A percentile compares a stretch with the other conserved stretches of the same genome.
Conservation (phyloP, 2,113 vertebrate genomes). For the Maccullochella peelii region DNA sequence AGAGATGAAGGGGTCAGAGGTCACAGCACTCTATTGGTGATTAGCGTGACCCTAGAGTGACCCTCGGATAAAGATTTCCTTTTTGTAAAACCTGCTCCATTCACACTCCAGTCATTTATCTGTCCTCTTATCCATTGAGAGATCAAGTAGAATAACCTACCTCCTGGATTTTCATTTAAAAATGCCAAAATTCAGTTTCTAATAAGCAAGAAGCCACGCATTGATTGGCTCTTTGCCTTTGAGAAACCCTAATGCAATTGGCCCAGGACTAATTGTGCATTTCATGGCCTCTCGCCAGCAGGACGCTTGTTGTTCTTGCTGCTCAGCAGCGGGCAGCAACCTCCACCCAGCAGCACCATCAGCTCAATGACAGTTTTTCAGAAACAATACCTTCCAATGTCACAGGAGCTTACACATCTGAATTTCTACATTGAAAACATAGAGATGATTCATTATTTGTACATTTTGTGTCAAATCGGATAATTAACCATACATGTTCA, state of each 20-base stretch:
- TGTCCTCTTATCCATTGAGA: not conserved
- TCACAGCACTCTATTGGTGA: slow-evolving; percentile 18
- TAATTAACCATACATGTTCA: not conserved
- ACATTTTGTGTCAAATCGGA: not conserved
- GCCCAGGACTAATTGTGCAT: slow-evolving; percentile 69
- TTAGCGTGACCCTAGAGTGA: slow-evolving; percentile 36
- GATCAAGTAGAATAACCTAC: not conserved
- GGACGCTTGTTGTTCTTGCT: slow-evolving; percentile 31
- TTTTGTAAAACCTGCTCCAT: slow-evolving; percentile 8
- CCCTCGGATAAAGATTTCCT: slow-evolving; percentile 3
- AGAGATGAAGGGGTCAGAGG: slow-evolving; percentile 26
- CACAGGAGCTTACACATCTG: slow-evolving; percentile 13
- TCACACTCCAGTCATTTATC: not conserved
- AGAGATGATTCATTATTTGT: not conserved
- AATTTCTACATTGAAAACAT: not conserved
- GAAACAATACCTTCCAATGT: slow-evolving; percentile 31
- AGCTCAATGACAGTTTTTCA: slow-evolving; percentile 59
- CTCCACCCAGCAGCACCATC: slow-evolving; percentile 48
- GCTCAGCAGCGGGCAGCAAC: slow-evolving; percentile 58
- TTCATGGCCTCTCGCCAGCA: slow-evolving; percentile 59
- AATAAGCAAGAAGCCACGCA: slow-evolving; percentile 31
- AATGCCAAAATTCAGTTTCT: slow-evolving; percentile 10
- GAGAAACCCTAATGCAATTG: slow-evolving; percentile 56
- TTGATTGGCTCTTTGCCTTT: slow-evolving; percentile 58
- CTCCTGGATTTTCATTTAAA: slow-evolving; percentile 11